These are phyloP conservation scores for Burhinus bistriatus DNA, from an alignment of 2,113 vertebrate genomes.

Conservation along the genomic window DNA sequence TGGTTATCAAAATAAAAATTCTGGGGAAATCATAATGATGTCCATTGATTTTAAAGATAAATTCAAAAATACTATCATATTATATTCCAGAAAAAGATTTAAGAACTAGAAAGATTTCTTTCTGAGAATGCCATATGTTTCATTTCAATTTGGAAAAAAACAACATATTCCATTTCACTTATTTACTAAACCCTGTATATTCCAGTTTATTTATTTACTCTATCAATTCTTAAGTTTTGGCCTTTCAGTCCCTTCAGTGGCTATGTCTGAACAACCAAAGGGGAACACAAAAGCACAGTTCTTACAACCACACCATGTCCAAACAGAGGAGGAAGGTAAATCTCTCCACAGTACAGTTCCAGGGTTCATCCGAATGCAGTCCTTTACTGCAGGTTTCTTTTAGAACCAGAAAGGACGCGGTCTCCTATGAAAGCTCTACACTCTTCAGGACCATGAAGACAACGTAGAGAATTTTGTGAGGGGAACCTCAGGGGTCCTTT, in stretches of 20 bases:
- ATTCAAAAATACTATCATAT: background rate
- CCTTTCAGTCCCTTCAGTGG: background rate
- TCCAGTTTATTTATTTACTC: background rate
- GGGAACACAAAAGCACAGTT: background rate
- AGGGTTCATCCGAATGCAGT: background rate
- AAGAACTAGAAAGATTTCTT: background rate
- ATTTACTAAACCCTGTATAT: background rate
- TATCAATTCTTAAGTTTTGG: background rate
- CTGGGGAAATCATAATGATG: background rate
- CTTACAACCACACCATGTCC: background rate
- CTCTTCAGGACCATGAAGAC: background rate
- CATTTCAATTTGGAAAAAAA: background rate
- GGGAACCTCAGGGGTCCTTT: background rate
- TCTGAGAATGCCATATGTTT: background rate
- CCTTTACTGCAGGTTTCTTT: background rate
- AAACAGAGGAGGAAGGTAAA: background rate
- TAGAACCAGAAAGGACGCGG: fast-evolving
- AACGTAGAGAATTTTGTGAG: background rate
- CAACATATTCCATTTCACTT: background rate
- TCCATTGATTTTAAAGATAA: background rate
- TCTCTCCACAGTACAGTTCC: background rate
- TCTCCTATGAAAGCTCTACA: background rate
- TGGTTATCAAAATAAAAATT: background rate
- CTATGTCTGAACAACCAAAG: background rate
- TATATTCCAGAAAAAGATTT: background rate